Evolutionary conservation across 2,797 vertebrate genomes (phyloP).

Genomic region (Notoglanidium macrostoma): DNA sequence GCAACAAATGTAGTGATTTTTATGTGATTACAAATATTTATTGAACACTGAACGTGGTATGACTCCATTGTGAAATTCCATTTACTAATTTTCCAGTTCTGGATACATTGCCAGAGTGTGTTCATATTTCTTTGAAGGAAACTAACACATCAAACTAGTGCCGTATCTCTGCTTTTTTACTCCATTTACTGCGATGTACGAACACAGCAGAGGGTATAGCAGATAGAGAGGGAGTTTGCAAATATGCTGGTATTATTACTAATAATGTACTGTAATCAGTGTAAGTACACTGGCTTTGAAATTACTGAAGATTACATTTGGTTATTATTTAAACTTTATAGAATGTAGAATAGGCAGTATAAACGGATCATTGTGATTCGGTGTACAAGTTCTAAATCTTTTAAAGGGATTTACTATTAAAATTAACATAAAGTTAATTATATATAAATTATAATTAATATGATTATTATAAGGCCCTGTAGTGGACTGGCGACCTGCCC

Average conservation of each 20-base stretch:
- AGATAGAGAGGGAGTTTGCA: neutral
- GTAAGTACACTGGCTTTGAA: neutral
- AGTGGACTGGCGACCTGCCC: too few species aligned
- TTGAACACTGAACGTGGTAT: constrained; percentile 4
- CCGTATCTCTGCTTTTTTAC: constrained; percentile 14
- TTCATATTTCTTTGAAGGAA: neutral
- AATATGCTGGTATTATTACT: constrained; percentile 11
- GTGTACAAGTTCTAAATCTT: neutral
- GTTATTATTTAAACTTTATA: neutral
- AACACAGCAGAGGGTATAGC: neutral
- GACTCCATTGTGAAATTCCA: neutral
- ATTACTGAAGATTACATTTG: neutral
- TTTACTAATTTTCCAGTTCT: neutral
- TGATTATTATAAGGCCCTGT: too few species aligned
- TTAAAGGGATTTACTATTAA: too few species aligned
- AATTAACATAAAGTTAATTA: too few species aligned
- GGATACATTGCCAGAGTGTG: neutral
- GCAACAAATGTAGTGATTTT: neutral
- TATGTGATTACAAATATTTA: neutral
- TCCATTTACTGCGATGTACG: neutral
- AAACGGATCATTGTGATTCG: neutral
- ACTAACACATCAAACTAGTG: neutral
- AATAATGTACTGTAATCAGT: constrained; percentile 7
- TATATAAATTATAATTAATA: neutral
- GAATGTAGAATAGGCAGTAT: neutral